Percentiles rank a stretch among this genome's conserved stretches.
phyloP scores from a whole-genome alignment of 2,113 vertebrate species.

The Struthio camelus region DNA sequence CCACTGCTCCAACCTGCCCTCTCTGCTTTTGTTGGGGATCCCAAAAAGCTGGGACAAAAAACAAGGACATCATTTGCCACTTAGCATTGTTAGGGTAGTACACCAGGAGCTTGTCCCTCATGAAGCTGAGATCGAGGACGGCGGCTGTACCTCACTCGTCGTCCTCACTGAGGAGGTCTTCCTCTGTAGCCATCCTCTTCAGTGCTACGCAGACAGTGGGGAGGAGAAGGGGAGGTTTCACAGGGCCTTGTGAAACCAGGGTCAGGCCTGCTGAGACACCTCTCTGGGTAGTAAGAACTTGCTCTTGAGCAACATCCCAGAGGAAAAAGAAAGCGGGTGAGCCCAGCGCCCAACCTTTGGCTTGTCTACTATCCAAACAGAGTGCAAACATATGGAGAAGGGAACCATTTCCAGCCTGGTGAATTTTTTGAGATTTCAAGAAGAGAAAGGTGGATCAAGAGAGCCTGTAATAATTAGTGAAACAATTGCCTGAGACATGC shows the following conservation, averaged over 20 bases:
- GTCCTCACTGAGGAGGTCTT: not conserved
- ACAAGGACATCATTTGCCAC: not conserved
- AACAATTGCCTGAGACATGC: not conserved
- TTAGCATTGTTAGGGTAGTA: not conserved
- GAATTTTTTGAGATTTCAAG: not conserved
- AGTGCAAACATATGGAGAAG: not conserved
- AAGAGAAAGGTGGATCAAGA: not conserved
- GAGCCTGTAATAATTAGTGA: not conserved
- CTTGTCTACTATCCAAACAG: not conserved
- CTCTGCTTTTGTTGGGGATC: not conserved
- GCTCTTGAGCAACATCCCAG: not conserved
- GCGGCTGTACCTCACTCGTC: not conserved
- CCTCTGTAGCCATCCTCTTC: not conserved
- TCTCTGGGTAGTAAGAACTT: not conserved
- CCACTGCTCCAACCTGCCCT: not conserved
- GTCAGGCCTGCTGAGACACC: not conserved
- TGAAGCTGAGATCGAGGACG: not conserved
- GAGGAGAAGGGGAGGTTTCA: not conserved
- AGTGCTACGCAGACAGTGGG: accelerated
- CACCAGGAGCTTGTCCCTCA: accelerated
- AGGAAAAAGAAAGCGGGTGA: not conserved
- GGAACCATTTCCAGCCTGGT: not conserved
- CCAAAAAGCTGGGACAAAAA: not conserved
- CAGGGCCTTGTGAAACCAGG: not conserved
- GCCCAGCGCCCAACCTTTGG: not conserved